phyloP scores from a whole-genome alignment of 2,888 invertebrate genomes.

The Thymelicus acteon region DNA sequence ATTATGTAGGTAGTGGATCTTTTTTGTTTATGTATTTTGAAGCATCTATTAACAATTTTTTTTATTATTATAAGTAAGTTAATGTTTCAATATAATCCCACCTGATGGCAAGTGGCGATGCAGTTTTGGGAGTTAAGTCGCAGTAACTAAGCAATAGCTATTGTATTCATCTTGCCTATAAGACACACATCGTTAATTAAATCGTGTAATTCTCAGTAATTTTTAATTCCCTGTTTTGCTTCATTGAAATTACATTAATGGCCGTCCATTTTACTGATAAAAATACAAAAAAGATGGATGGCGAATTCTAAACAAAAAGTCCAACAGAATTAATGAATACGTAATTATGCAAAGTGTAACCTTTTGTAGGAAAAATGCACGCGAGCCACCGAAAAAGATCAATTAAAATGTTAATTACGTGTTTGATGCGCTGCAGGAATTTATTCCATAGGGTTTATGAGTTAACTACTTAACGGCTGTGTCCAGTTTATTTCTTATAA shows the following conservation, averaged over 20 bases:
- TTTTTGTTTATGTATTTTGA: too few species aligned
- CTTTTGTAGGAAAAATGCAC: slow-evolving; percentile 55
- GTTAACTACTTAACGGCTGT: slow-evolving; percentile 3
- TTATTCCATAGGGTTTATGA: slow-evolving; percentile 17
- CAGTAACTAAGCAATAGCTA: too few species aligned
- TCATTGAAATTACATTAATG: not conserved
- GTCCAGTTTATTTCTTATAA: not conserved
- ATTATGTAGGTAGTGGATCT: too few species aligned
- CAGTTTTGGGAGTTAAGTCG: too few species aligned
- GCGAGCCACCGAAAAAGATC: slow-evolving; percentile 52
- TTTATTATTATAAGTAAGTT: too few species aligned
- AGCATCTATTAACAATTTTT: too few species aligned
- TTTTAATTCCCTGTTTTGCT: not conserved
- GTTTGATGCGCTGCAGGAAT: slow-evolving; percentile 33
- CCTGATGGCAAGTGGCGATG: too few species aligned
- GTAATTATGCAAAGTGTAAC: slow-evolving; percentile 41
- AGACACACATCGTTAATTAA: too few species aligned
- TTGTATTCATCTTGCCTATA: too few species aligned
- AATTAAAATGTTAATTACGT: slow-evolving; percentile 38
- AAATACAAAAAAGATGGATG: slow-evolving; percentile 9
- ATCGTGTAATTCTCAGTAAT: too few species aligned
- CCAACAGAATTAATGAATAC: slow-evolving; percentile 34
- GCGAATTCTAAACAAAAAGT: slow-evolving; percentile 25
- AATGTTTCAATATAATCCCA: too few species aligned
- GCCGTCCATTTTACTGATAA: slow-evolving; percentile 3